Evolutionary conservation across 2,797 vertebrate species (phyloP), one percentile per base, ranked within the genome.

Genomic region (Bucorvus abyssinicus): DNA sequence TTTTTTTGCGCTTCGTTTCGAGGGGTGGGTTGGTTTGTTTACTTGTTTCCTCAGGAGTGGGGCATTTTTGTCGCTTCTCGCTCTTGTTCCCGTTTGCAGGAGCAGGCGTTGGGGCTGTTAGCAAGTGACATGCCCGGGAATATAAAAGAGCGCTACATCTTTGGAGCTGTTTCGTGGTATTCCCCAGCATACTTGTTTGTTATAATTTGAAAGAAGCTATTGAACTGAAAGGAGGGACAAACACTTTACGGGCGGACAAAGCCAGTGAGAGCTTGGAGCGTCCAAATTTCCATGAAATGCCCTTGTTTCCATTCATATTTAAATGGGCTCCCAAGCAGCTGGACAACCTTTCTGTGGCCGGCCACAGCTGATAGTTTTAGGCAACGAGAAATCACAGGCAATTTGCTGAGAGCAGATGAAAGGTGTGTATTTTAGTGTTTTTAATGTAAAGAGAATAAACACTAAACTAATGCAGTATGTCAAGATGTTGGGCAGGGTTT

Each of bases 161-260:
- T 97, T 92, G 93, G 94, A 97, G 95, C 88, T 96, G 95, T 94
- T 93, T 75, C 7, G 24, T 40, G 81, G 78, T 95, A 96, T 97
- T 96, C 95, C 96, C 96, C 92, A 95, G 94, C 78, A 97, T 36
- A 79, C 90, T 74, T 80, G 93, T 87, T 96, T 96, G 96, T 97
- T 95, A 2, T 14, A 9, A 87, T 92, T 92, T 96, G 96, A 97
- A 96, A 97, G 96, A 83, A 84, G 90, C 96, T 88, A 96, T 96
- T 97, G 96, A 97, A 53, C 90, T 95, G 96, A 96, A 97, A 97
- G 96, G 96, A 97, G 96, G 95, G 91, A 95, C 95, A 96, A 95
- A 96, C 96, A 96, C 89, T 95, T 93, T 92, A 50, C 68, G 11
- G 82, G 91, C 71, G 2, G 86, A 97, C 94, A 96, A 97, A 96